Conservation (phyloP, 2,888 invertebrate genomes). For the Caenorhabditis parvicauda region DNA sequence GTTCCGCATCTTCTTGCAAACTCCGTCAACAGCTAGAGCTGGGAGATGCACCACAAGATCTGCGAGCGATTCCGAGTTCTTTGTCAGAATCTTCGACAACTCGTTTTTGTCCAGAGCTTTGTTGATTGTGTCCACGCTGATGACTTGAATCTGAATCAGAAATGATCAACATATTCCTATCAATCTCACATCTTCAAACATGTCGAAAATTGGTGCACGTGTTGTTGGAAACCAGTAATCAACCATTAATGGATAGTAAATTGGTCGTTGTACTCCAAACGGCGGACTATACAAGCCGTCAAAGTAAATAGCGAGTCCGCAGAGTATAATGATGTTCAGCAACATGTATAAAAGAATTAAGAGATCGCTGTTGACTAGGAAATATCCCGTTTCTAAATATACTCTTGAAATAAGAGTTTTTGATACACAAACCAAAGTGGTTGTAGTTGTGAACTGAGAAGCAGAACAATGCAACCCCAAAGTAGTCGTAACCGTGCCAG, state of each 20-base stretch:
- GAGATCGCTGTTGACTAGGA: slow-evolving; percentile 2
- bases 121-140: neutral
- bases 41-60: too few relatives aligned
- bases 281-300: slow-evolving; percentile 8
- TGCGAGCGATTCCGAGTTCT: too few relatives aligned
- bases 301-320: slow-evolving; percentile 3
- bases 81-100: slow-evolving; percentile 1
- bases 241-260: slow-evolving; percentile 9
- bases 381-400: neutral
- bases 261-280: neutral
- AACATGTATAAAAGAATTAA: slow-evolving; percentile 11
- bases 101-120: neutral
- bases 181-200: neutral
- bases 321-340: slow-evolving; percentile 5
- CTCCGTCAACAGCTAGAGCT: too few relatives aligned
- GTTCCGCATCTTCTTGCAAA: slow-evolving; percentile 10
- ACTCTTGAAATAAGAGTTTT: too few relatives aligned
- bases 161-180: neutral
- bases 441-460: slow-evolving; percentile 11
- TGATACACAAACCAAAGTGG: slow-evolving; percentile 7
- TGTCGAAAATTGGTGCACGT: slow-evolving; percentile 5
- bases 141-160: neutral
- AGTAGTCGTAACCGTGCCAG: slow-evolving; percentile 9
- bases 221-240: slow-evolving; percentile 10
- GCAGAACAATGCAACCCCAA: slow-evolving; percentile 13